A percentile compares a stretch with the other conserved stretches of the same genome.
Conservation (phyloP, 2,888 invertebrate genomes). For the Calameuta idolon region DNA sequence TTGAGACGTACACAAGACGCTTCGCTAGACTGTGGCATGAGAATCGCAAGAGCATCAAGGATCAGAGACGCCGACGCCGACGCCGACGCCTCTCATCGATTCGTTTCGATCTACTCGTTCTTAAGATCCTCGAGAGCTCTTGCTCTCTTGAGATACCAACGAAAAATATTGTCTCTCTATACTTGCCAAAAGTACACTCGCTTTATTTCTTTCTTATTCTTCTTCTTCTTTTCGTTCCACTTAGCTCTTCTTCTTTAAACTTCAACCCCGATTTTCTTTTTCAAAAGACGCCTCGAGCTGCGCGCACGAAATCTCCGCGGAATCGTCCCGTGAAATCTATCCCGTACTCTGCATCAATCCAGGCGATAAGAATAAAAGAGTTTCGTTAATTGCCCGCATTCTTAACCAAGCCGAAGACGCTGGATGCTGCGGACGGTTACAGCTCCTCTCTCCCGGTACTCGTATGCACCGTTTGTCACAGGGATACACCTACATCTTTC, state of each 20-base stretch:
- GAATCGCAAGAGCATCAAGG: not conserved
- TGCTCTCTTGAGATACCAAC: not conserved
- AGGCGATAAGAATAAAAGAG: slow-evolving; percentile 47
- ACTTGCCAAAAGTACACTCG: slow-evolving; percentile 37
- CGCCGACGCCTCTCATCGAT: not conserved
- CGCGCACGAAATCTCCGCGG: slow-evolving; percentile 14
- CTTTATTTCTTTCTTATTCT: slow-evolving; percentile 18
- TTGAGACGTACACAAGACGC: not conserved
- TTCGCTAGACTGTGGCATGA: not conserved
- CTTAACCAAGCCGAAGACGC: not conserved
- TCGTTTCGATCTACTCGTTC: not conserved
- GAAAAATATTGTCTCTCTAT: slow-evolving; percentile 20
- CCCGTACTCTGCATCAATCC: slow-evolving; percentile 40
- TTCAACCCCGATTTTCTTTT: not conserved
- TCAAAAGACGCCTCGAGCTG: slow-evolving; percentile 4
- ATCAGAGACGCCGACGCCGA: not conserved
- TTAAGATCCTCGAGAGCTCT: not conserved
- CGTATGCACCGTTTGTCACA: not conserved
- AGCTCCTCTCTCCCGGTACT: not conserved
- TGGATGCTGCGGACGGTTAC: not conserved
- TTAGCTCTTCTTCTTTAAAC: slow-evolving; percentile 7
- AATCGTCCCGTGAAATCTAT: slow-evolving; percentile 35
- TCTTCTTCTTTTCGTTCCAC: slow-evolving; percentile 15
- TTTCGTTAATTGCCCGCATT: slow-evolving; percentile 54
- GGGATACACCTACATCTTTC: not conserved